Evolutionary conservation across 2,113 vertebrate genomes (phyloP), one percentile per base, ranked within the genome.

Genomic region (Hirundichthys speculiger): DNA sequence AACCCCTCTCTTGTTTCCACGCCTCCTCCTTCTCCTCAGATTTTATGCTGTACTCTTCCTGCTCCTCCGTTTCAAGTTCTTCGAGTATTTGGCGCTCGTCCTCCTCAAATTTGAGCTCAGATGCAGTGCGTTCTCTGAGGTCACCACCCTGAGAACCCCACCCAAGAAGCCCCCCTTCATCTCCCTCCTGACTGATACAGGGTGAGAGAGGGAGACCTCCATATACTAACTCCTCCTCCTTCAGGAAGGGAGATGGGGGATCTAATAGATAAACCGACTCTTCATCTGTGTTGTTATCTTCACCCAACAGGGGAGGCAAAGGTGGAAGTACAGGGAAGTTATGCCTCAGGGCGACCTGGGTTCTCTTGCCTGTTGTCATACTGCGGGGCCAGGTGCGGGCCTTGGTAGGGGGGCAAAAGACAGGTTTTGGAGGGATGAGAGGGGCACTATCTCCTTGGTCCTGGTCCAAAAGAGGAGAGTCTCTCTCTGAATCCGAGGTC

Each of bases 71-170:
- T 74, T 92, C 92, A 8, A 94, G 87, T 79, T 97, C 96, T 87
- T 94, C 91, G 57, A 98, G 92, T 73, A 99, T 95, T 88, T 90
- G 91, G 27, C 90, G 93, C 80, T 99, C 98, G 48, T 99, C 96
- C 82, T 98, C 97, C 86, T 99, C 98, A 90, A 98, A 99, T 79
- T 93, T 94, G 49, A 99, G 92, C 82, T 98, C 96, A 1, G 98
- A 99, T 64, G 96, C 94, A 0, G 97, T 98, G 78, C 96, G 96
- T 62, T 96, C 92, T 85, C 95, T 87, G 47, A 98, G 93, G 12
- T 89, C 85, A 0, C 77, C 15, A 0, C 85, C 85, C 86, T 79
- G 92, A 85, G 70, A 84, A 13, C 86, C 93, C 83, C 87, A 97
- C 77, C 85, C 93, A 16, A 93, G 91, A 59, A 90, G 93, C 13